Evolutionary conservation across 2,113 vertebrate species (phyloP).

Genomic region (Peromyscus maniculatus): DNA sequence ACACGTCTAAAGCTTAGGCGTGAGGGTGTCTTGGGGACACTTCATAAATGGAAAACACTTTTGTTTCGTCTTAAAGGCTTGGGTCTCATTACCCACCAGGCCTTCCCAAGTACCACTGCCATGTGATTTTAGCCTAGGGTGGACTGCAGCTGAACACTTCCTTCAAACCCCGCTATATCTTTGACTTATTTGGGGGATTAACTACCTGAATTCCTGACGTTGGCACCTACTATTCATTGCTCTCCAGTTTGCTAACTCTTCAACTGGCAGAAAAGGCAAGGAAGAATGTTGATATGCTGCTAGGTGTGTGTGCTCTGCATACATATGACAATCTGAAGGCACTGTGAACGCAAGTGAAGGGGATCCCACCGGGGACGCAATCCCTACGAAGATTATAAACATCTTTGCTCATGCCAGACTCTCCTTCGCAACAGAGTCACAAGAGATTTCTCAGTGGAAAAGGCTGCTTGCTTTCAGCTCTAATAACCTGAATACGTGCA

Average conservation of each 20-base stretch:
- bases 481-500: slow-evolving; percentile 37
- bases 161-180: neutral
- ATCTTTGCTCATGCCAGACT: slow-evolving; percentile 19
- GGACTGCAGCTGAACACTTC: neutral
- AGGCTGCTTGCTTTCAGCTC: slow-evolving; percentile 52
- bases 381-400: slow-evolving; percentile 70
- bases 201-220: slow-evolving; percentile 52
- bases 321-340: neutral
- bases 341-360: neutral
- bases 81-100: neutral
- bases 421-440: slow-evolving; percentile 70
- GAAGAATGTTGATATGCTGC: neutral
- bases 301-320: neutral
- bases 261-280: slow-evolving; percentile 23
- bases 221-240: neutral
- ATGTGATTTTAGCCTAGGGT: neutral
- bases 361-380: slow-evolving; percentile 22
- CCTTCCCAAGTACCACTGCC: neutral
- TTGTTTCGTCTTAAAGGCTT: slow-evolving; percentile 11
- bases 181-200: neutral
- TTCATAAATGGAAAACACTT: neutral
- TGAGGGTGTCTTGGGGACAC: neutral
- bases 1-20: neutral
- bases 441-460: slow-evolving; percentile 70
- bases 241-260: slow-evolving; percentile 38